Evolutionary conservation across 2,797 vertebrate genomes (phyloP).

Genomic region (Arnoldichthys spilopterus): DNA sequence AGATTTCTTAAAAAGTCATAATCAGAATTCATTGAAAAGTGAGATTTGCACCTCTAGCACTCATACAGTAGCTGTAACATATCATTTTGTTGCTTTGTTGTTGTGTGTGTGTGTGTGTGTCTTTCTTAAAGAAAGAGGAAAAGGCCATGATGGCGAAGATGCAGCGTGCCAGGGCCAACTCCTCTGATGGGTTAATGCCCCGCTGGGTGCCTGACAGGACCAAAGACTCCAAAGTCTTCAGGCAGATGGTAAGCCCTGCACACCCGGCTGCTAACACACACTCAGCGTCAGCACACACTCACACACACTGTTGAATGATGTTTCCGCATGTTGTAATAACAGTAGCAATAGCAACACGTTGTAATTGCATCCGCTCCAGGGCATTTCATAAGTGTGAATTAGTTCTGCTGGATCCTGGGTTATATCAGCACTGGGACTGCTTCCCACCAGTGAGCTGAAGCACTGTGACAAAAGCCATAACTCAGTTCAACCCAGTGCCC

Average conservation of each 20-base stretch:
- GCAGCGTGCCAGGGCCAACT: constrained; percentile 88
- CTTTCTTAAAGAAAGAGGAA: constrained; percentile 87
- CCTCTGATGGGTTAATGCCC: constrained; percentile 85
- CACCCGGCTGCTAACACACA: neutral
- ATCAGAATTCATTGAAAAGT: no score
- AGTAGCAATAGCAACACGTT: constrained; percentile 36
- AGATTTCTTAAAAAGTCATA: no score
- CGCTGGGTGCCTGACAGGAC: constrained; percentile 93
- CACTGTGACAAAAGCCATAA: neutral
- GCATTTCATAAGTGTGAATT: constrained; percentile 26
- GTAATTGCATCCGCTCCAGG: constrained; percentile 18
- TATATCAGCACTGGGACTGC: neutral
- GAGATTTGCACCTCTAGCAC: no score
- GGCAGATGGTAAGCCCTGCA: constrained; percentile 90
- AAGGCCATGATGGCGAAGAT: constrained; percentile 94
- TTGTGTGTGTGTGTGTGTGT: constrained; percentile 40
- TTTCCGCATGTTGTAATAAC: constrained; percentile 23
- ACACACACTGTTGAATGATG: neutral
- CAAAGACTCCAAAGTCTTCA: constrained; percentile 96
- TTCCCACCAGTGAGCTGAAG: neutral
- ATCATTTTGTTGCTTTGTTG: neutral
- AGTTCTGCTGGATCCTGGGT: constrained; percentile 10
- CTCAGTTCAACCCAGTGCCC: neutral
- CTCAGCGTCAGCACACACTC: neutral
- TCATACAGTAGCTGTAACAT: neutral